Evolutionary conservation across 2,888 invertebrate genomes (phyloP).

Genomic region (Cephus nigrinus): DNA sequence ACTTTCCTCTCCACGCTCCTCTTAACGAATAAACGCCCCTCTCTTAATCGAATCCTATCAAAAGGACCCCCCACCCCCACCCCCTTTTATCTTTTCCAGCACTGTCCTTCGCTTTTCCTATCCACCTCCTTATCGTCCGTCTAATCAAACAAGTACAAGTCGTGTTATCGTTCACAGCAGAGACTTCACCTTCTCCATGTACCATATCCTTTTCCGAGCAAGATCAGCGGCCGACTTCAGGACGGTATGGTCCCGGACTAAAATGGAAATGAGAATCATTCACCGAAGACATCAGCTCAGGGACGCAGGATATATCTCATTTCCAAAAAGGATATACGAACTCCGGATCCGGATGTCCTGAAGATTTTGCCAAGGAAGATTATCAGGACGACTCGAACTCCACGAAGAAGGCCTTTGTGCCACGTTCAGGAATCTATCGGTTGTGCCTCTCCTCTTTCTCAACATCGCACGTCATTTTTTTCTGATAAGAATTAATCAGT

Average conservation of each 20-base stretch:
- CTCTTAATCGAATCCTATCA: neutral
- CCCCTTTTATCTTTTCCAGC: neutral
- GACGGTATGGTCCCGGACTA: neutral
- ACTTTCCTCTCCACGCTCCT: neutral
- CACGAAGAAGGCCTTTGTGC: neutral
- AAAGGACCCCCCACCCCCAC: neutral
- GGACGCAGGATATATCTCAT: neutral
- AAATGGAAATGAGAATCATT: neutral
- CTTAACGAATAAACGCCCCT: neutral
- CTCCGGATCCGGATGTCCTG: neutral
- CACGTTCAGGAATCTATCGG: conserved; percentile 9
- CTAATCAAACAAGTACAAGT: neutral
- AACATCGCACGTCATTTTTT: conserved; percentile 34
- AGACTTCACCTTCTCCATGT: neutral
- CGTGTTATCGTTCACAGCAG: neutral
- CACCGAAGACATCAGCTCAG: neutral
- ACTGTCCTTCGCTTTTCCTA: neutral
- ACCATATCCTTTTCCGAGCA: neutral
- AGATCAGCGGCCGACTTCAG: neutral
- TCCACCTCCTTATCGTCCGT: neutral
- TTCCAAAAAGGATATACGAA: neutral
- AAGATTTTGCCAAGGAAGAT: neutral
- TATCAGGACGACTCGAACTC: neutral
- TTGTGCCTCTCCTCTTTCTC: conserved; percentile 18
- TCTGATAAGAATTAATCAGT: neutral